Evolutionary conservation across 2,113 vertebrate species (phyloP), one percentile per base, ranked within the genome.

Genomic region (Lampris incognitus): DNA sequence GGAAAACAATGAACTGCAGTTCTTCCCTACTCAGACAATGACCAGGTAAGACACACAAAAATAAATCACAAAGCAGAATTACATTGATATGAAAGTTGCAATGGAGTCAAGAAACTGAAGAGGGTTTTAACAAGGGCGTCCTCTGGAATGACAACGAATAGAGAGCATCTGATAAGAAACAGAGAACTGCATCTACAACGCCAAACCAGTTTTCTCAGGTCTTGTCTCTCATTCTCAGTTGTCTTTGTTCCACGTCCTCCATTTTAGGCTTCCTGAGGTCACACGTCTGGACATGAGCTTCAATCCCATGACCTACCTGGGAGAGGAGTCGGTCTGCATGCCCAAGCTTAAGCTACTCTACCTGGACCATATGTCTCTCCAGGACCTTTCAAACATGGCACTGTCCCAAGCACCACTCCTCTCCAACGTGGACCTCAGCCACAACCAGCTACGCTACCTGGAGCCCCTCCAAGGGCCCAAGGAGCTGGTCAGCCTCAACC

Each of bases 1-100:
- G 86, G 96, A 98, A 81, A 94, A 97, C 91, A 99, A 98, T 0
- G 97, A 97, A 85, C 92, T 99, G 59, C 98, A 99, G 92, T 94
- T 96, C 1, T 93, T 98, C 69, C 97, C 97, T 0, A 89, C 95
- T 0, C 91, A 95, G 3, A 93, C 96, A 1, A 88, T 99, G 92
- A 94, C 92, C 51, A 95, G 95, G 94, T 95, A 46, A 69, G 68
- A 52, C 40, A 39, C 9, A 6, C 11, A 40, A n/a, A 7, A 61
- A 1, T 11, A 40, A 2, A 11, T 2, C 11, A 13, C 50, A 52
- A 11, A 11, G 10, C 50, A 52, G 50, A 11, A 52, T 8, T 52
- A 52, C 13, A 52, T 13, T 52, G 24, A 24, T 24, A 24, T 24
- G 24, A 24, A 24, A 24, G 24, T 0, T 24, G 24, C 24, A 24